Conservation (phyloP, 2,797 vertebrate species). For the Cryptoprocta ferox region DNA sequence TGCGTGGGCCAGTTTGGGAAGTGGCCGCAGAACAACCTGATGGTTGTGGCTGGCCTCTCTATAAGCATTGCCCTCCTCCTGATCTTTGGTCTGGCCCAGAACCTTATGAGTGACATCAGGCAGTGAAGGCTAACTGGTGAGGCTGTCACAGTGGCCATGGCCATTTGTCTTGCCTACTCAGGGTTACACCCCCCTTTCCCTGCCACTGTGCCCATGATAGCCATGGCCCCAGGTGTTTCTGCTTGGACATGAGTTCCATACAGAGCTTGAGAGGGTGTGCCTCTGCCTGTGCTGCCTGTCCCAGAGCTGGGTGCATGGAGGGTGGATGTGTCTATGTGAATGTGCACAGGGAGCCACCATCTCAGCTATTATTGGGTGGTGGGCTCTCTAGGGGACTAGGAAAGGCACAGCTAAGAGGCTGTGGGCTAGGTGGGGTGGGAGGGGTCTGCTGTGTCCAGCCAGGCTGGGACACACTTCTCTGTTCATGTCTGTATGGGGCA, state of each 20-base stretch:
- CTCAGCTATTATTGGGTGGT: neutral
- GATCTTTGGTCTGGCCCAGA: conserved; percentile 96
- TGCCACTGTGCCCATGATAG: neutral
- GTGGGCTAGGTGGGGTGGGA: neutral
- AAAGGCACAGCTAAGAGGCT: neutral
- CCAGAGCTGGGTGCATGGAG: neutral
- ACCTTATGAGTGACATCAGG: conserved; percentile 93
- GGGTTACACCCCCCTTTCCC: neutral
- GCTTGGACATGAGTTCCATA: neutral
- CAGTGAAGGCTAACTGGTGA: conserved; percentile 97
- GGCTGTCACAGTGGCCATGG: conserved; percentile 30
- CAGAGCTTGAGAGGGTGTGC: neutral
- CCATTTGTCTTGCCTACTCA: neutral
- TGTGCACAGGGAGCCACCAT: neutral
- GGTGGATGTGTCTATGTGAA: neutral
- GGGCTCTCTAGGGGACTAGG: neutral
- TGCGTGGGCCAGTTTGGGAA: conserved; percentile 96
- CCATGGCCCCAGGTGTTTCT: neutral
- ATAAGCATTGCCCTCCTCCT: conserved; percentile 94
- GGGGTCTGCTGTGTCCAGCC: neutral
- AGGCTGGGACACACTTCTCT: neutral
- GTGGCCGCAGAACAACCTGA: conserved; percentile 95
- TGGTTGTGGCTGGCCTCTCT: conserved; percentile 92
- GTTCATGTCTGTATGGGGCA: neutral
- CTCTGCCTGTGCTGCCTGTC: neutral